Evolutionary conservation across 2,888 invertebrate genomes (phyloP), one percentile per base, ranked within the genome.

Genomic region (Ligdia adustata): DNA sequence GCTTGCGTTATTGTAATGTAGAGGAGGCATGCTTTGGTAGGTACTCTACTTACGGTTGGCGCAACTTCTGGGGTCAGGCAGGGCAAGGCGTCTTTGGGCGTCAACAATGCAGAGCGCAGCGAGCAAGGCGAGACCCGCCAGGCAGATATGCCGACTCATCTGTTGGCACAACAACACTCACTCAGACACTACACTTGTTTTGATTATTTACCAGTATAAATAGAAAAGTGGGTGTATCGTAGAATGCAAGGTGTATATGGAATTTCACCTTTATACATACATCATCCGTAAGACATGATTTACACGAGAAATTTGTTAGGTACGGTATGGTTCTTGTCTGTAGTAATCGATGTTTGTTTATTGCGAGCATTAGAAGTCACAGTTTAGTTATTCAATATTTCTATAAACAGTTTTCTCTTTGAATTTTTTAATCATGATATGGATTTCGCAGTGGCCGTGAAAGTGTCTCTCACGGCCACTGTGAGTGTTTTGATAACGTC

Each of bases 41-140:
- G n/a, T n/a, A n/a, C n/a, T n/a, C n/a, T 75, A 94, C 96, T 93
- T 92, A 96, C 97, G 93, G 84, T 96, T 97, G 50, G 95, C 93
- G 84, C 97, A 97, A 86, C 96, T 97, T 77, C 95, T 93, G 26
- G 97, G 96, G 88, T 97, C 97, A 40, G 97, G 97, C 60, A 97
- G 90, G 15, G 97, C 96, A 54, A 97, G 91, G 58, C 97, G 93
- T 67, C 97, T 93, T 83, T 97, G 97, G 47, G 96, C 97, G 72
- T 94, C 91, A 72, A 93, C 94, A 63, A 95, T 79, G 63, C 94
- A 91, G 51, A 95, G 88, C 69, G 94, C 91, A 76, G 92, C 87
- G 65, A 93, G 66, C 66, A 90, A 65, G 56, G 73, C 80, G 49
- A 73, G 75, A 55, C 78, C 78, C 50, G 79, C 82, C 67, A 89